Base-by-base conservation (phyloP, 37 sponge, comb jelly and placozoan species). In the Aphrocallistes beatrix region DNA sequence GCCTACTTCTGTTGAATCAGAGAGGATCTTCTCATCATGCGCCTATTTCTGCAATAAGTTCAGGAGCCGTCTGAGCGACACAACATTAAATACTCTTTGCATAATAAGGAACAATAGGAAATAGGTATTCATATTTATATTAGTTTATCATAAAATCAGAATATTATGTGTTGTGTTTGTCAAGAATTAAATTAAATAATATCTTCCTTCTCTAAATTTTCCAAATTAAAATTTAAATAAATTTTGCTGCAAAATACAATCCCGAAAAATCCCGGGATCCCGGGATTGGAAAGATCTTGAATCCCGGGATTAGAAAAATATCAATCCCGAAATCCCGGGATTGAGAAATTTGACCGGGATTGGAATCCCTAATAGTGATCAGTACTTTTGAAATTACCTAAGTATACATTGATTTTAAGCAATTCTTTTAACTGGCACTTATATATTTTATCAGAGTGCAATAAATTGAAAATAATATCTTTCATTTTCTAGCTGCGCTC, bases 1-100 rank as follows among this genome's bases (percentile, higher is more conserved):
- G n/a, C 75, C 75, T 60, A 60, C 75, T 60, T 21, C 75, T 60
- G 75, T 60, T 60, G 75, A 60, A 60, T 60, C 75, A 60, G 75
- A 60, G 75, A 28, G 75, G n/a, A 60, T 60, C 75, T 60, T 60
- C 8, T 60, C 75, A 32, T 60, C 75, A 3, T 3, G 75, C 75
- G 75, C 75, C 75, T 60, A 60, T 60, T 25, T 42, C 45, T 42
- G 45, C 45, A 42, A 42, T 42, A 42, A 42, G 45, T 42, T 42
- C 13, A 42, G 45, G 45, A 42, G 45, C 13, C 45, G 45, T n/a
- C 75, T 60, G 34, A 60, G 75, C 75, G 75, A 60, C 75, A 60
- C 75, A 60, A 60, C 75, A 60, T 60, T 60, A 60, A 60, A 60
- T 60, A 60, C 75, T 28, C 75, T 60, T 60, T 60, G 75, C 75